Base-by-base conservation (phyloP, 1,140 invertebrate species). In the Cardiocondyla obscurior region DNA sequence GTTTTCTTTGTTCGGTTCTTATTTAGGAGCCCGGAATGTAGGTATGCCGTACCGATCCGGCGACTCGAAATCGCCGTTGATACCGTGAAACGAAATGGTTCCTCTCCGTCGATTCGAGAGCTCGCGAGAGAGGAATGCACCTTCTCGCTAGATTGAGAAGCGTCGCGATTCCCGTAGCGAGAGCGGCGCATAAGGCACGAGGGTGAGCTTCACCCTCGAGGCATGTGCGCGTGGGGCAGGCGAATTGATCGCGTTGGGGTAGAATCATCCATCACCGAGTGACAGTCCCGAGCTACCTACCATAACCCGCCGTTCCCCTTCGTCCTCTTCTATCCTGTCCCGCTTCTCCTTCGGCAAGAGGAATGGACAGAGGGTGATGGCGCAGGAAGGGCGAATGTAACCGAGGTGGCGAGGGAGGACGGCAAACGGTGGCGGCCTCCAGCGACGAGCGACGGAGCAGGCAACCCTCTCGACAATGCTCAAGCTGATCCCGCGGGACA, bases 231-330 rank as follows among this genome's bases (percentile, higher is more conserved):
- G 81, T 82, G 42, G 70, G 84, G 90, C 89, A 90, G 90, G 91
- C 92, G 93, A 93, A 93, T 93, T 93, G 93, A 93, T 93, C 92
- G 92, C 84, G 90, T 90, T 89, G 89, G 89, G 92, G 90, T 90
- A 92, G 91, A 93, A 92, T 93, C 92, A 93, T 93, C 92, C 92
- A 94, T 93, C 93, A 93, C 92, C 87, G 88, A 92, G 92, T 93
- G 93, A 94, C 93, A 93, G 93, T 90, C 84, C 89, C 81, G 89
- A 92, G 90, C 91, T 88, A 91, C 87, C 90, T 89, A 70, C 85
- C 60, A 67, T 28, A 22, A 19, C 33, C 57, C 46, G 16, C 55
- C 49, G 12, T 12, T 16, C 44, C 62, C 86, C 86, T 88, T 87
- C 86, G 81, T 84, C 85, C 90, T 79, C 57, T 85, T 39, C 22